Conservation (phyloP, 2,888 invertebrate species). For the Seira musarum region DNA sequence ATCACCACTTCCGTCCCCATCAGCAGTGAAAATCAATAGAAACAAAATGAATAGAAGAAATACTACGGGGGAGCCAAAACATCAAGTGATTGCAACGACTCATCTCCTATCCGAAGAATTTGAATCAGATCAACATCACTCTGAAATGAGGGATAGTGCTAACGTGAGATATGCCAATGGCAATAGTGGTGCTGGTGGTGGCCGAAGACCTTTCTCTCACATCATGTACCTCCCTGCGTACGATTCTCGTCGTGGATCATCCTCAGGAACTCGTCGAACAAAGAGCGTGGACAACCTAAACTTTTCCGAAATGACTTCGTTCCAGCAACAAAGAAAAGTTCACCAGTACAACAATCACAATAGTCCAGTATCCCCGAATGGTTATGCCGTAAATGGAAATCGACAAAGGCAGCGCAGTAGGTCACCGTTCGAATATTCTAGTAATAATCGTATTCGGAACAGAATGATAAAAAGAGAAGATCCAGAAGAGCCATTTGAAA, state of each 20-base stretch:
- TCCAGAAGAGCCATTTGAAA: constrained; percentile 54
- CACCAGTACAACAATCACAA: constrained; percentile 51
- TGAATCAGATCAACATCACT: constrained; percentile 32
- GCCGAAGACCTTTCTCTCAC: constrained; percentile 76
- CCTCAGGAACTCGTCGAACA: constrained; percentile 58
- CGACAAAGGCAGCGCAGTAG: constrained; percentile 34
- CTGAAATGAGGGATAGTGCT: constrained; percentile 42
- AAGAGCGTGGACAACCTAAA: constrained; percentile 68
- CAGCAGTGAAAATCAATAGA: constrained; percentile 44
- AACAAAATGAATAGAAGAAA: constrained; percentile 66
- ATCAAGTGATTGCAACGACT: constrained; percentile 19
- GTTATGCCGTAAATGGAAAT: neutral
- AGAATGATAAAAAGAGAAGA: constrained; percentile 25
- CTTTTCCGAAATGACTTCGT: constrained; percentile 51
- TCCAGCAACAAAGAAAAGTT: constrained; percentile 51
- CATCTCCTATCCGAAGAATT: constrained; percentile 23
- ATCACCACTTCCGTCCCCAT: constrained; percentile 52
- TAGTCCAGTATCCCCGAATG: constrained; percentile 15
- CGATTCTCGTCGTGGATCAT: constrained; percentile 70
- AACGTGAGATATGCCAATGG: constrained; percentile 66
- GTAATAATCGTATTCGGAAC: constrained; percentile 36
- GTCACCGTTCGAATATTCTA: constrained; percentile 38
- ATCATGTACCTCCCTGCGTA: constrained; percentile 85
- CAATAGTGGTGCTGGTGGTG: constrained; percentile 68
- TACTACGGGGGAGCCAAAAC: constrained; percentile 47